Evolutionary conservation across 2,888 invertebrate species (phyloP).

Genomic region (Acronicta psi): DNA sequence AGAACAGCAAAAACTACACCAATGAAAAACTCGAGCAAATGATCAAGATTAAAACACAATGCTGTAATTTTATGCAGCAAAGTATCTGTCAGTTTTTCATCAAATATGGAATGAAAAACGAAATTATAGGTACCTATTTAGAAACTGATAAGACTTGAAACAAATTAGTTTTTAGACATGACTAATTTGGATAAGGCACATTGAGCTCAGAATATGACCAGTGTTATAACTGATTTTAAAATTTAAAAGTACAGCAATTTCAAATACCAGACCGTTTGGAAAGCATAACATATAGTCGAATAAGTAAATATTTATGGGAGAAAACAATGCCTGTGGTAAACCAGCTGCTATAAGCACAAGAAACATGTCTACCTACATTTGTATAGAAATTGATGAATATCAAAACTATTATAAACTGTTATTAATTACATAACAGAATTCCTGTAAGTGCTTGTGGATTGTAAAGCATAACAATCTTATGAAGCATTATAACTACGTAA

Average conservation of each 20-base stretch:
- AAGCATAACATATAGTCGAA: neutral
- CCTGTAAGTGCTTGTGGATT: too few species aligned
- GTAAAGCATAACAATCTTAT: too few species aligned
- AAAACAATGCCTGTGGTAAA: constrained; percentile 15
- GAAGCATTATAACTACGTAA: too few species aligned
- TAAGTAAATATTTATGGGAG: constrained; percentile 7
- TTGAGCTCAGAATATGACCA: neutral
- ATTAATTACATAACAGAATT: neutral
- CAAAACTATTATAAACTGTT: neutral
- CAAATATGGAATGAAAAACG: too few species aligned
- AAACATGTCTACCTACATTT: constrained; percentile 5
- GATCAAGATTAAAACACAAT: constrained; percentile 38
- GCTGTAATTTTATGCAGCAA: constrained; percentile 32
- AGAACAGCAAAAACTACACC: constrained; percentile 36
- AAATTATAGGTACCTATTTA: constrained; percentile 20
- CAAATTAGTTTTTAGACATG: constrained; percentile 27
- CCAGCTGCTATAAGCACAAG: neutral
- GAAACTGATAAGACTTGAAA: constrained; percentile 31
- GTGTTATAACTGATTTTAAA: neutral
- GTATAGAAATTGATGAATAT: neutral
- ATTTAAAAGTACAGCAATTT: neutral
- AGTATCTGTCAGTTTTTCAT: constrained; percentile 21
- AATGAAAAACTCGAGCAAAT: constrained; percentile 30
- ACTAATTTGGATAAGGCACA: constrained; percentile 9
- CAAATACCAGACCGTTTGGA: neutral